Evolutionary conservation across 2,888 invertebrate species (phyloP).

Genomic region (Adela reaumurella): DNA sequence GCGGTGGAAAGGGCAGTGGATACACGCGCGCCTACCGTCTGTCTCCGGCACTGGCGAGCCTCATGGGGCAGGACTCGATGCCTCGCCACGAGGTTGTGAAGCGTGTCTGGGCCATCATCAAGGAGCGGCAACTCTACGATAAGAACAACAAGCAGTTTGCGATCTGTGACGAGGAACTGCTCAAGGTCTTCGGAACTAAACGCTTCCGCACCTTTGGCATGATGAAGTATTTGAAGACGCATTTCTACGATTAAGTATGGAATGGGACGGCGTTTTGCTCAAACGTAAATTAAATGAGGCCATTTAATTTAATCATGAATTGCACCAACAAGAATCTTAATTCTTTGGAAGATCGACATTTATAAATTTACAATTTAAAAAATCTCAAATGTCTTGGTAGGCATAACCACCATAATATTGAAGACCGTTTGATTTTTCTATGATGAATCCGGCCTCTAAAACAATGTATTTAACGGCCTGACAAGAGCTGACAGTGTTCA

Average conservation of each 20-base stretch:
- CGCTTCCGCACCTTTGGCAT: slow-evolving; percentile 94
- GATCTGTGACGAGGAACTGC: slow-evolving; percentile 86
- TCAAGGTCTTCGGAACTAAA: slow-evolving; percentile 87
- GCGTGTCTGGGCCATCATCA: slow-evolving; percentile 86
- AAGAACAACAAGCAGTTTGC: slow-evolving; percentile 94
- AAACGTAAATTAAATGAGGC: too few relatives aligned
- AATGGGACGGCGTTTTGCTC: neutral
- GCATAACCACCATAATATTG: too few relatives aligned
- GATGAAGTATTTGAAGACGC: slow-evolving; percentile 94
- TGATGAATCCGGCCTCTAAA: too few relatives aligned
- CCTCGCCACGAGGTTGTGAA: slow-evolving; percentile 89
- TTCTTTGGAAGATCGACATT: too few relatives aligned
- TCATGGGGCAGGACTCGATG: slow-evolving; percentile 81
- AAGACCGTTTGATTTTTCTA: too few relatives aligned
- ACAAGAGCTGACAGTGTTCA: too few relatives aligned
- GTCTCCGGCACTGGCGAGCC: slow-evolving; percentile 78
- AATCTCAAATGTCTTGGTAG: too few relatives aligned
- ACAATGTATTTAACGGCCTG: too few relatives aligned
- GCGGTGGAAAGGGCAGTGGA: slow-evolving; percentile 65
- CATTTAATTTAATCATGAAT: too few relatives aligned
- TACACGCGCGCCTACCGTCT: slow-evolving; percentile 83
- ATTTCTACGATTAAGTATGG: slow-evolving; percentile 65
- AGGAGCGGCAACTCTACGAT: slow-evolving; percentile 84
- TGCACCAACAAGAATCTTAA: too few relatives aligned
- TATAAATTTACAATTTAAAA: too few relatives aligned